Conservation (phyloP, 2,888 invertebrate species). For the Scrobipalpa costella region DNA sequence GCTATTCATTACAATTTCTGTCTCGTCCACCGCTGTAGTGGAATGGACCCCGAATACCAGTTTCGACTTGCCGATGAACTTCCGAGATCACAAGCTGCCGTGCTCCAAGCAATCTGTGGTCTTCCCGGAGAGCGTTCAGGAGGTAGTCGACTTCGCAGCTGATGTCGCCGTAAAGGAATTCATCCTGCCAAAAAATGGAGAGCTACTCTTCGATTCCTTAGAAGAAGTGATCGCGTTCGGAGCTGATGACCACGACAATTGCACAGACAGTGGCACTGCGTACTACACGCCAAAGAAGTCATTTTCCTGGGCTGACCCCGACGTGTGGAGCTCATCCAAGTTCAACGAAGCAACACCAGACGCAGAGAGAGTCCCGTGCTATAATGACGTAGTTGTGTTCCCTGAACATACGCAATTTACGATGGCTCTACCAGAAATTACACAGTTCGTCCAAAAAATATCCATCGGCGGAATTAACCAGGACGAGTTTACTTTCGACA, state of each 20-base stretch:
- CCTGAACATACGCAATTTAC: slow-evolving; percentile 53
- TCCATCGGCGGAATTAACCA: neutral
- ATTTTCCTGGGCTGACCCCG: slow-evolving; percentile 63
- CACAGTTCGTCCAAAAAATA: slow-evolving; percentile 46
- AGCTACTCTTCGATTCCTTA: slow-evolving; percentile 49
- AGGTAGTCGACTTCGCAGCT: slow-evolving; percentile 51
- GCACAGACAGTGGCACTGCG: slow-evolving; percentile 49
- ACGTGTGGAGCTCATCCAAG: slow-evolving; percentile 66
- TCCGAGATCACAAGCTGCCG: slow-evolving; percentile 59
- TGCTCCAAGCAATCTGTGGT: slow-evolving; percentile 68
- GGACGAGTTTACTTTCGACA: neutral
- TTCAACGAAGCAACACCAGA: slow-evolving; percentile 76
- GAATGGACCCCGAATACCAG: slow-evolving; percentile 65
- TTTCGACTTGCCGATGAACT: slow-evolving; percentile 63
- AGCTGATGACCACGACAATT: slow-evolving; percentile 46
- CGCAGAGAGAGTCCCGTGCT: slow-evolving; percentile 72
- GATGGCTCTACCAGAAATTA: slow-evolving; percentile 50
- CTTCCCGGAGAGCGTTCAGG: slow-evolving; percentile 57
- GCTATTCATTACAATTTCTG: slow-evolving; percentile 30
- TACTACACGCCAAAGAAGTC: slow-evolving; percentile 57
- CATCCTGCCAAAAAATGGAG: slow-evolving; percentile 66
- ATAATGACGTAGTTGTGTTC: slow-evolving; percentile 67
- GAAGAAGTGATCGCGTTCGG: slow-evolving; percentile 54
- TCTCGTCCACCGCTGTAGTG: slow-evolving; percentile 51
- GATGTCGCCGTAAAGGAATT: slow-evolving; percentile 53